Percentiles rank a stretch among this genome's conserved stretches.
phyloP scores from a whole-genome alignment of 2,797 vertebrate species.

The Varecia variegata region DNA sequence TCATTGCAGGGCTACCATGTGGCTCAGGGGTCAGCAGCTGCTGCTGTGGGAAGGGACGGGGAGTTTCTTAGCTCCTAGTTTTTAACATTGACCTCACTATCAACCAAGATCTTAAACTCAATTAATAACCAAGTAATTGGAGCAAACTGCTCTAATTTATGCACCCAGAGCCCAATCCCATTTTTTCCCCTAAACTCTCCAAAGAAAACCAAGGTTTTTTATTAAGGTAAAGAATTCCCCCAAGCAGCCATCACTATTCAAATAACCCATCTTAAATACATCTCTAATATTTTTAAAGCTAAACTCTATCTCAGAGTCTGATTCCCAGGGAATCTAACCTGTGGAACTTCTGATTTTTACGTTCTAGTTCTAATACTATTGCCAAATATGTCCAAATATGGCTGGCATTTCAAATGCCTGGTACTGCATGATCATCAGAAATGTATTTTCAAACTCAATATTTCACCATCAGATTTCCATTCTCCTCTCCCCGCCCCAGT shows the following conservation, averaged over 20 bases:
- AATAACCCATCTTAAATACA: neutral
- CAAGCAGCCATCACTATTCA: neutral
- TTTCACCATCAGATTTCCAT: slow-evolving; percentile 58
- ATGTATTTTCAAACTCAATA: slow-evolving; percentile 59
- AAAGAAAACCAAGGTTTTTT: neutral
- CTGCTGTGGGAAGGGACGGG: neutral
- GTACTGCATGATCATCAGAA: slow-evolving; percentile 56
- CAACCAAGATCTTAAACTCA: slow-evolving; percentile 29
- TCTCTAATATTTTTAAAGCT: neutral
- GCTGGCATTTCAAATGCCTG: neutral
- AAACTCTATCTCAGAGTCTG: neutral
- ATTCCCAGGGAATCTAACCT: neutral
- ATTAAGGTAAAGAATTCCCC: neutral
- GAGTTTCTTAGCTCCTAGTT: neutral
- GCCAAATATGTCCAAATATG: neutral
- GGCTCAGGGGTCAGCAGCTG: neutral
- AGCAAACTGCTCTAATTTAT: neutral
- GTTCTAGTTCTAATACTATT: neutral
- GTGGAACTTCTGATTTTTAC: neutral
- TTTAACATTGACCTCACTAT: neutral
- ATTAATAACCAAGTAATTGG: neutral
- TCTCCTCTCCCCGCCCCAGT: neutral
- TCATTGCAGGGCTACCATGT: neutral
- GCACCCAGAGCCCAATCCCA: neutral
- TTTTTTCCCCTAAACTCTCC: neutral